These are phyloP conservation scores for Virgularia gustaviana DNA, from an alignment of 92 coral and sea anemone species.

Conservation along the genomic window DNA sequence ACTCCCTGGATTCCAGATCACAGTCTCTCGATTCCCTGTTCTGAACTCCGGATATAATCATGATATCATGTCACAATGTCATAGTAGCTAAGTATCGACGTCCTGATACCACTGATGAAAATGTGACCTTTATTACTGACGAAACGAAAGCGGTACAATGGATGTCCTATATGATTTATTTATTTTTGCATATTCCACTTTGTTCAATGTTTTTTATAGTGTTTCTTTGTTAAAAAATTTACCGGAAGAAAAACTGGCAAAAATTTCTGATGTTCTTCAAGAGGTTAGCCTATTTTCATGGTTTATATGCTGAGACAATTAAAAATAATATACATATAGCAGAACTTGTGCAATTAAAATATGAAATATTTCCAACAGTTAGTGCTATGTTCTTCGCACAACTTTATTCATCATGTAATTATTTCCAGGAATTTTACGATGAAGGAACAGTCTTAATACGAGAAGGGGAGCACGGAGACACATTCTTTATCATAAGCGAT, in stretches of 20 bases:
- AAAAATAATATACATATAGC: too few species aligned
- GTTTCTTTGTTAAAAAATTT: conserved; percentile 74
- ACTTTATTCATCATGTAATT: too few species aligned
- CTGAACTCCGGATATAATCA: too few species aligned
- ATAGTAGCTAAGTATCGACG: not conserved
- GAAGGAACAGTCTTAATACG: conserved; percentile 83
- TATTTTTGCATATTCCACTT: not conserved
- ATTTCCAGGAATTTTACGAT: conserved; percentile 79
- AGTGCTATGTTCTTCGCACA: too few species aligned
- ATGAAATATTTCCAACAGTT: not conserved
- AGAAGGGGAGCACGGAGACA: conserved; percentile 93
- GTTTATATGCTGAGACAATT: too few species aligned
- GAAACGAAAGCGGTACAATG: not conserved
- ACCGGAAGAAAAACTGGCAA: conserved; percentile 69
- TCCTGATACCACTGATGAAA: not conserved
- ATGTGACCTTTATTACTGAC: not conserved
- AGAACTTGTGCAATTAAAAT: not conserved
- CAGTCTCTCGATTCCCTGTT: too few species aligned
- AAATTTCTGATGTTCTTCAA: conserved; percentile 87
- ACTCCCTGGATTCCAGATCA: too few species aligned
- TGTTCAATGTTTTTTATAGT: conserved; percentile 43
- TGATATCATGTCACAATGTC: not conserved
- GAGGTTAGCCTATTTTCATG: conserved; percentile 62
- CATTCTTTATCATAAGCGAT: conserved; percentile 81
- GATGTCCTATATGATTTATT: not conserved